A percentile compares a stretch with the other conserved stretches of the same genome.
These are phyloP conservation scores for Alloscopus bannaensis DNA, from an alignment of 2,888 invertebrate species.

Conservation along the genomic window DNA sequence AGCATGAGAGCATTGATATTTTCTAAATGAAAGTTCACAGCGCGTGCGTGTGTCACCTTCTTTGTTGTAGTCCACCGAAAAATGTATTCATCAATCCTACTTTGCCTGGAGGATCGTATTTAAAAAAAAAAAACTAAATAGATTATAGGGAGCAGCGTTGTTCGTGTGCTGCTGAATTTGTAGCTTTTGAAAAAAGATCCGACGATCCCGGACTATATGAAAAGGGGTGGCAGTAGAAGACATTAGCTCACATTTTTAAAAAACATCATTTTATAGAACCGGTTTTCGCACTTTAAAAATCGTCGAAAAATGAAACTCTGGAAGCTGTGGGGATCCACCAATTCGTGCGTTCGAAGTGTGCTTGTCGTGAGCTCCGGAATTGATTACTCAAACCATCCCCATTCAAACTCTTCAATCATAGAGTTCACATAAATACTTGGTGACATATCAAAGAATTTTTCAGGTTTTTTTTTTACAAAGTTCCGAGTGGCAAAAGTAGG, in stretches of 20 bases:
- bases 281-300: constrained; percentile 1
- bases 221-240: not conserved
- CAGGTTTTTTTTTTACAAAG: not conserved
- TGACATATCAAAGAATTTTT: not conserved
- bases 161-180: constrained; percentile 1
- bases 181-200: not conserved
- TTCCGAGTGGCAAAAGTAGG: not conserved
- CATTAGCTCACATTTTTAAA: not conserved
- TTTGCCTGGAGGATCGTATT: too few relatives aligned
- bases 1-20: not conserved
- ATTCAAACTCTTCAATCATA: not conserved
- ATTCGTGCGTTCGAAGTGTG: not conserved
- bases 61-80: not conserved
- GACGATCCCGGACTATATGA: not conserved
- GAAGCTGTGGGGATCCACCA: not conserved
- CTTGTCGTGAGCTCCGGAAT: not conserved
- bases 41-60: not conserved
- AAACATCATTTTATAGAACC: constrained; percentile 5
- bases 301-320: not conserved
- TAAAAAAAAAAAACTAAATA: not conserved
- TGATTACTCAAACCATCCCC: not conserved
- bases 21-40: not conserved
- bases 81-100: not conserved
- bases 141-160: not conserved
- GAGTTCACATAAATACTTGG: too few relatives aligned